phyloP scores from a whole-genome alignment of 2,888 invertebrate genomes.

The Sinelater perroti region DNA sequence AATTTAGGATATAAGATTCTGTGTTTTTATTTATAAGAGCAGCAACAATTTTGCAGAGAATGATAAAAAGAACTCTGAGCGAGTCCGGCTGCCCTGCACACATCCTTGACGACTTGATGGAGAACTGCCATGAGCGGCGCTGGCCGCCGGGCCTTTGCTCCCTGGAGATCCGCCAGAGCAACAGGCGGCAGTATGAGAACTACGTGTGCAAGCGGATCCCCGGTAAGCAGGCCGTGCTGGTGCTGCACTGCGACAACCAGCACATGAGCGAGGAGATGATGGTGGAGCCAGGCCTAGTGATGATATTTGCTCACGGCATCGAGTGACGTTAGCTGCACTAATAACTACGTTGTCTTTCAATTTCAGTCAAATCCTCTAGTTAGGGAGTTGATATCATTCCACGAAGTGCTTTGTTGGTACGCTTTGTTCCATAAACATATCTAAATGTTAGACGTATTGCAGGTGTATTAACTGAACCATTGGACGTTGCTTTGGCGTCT shows the following conservation, averaged over 20 bases:
- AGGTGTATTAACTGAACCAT: not conserved
- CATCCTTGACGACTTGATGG: conserved; percentile 94
- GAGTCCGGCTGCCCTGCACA: conserved; percentile 95
- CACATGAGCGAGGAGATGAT: conserved; percentile 97
- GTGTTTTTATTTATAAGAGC: no score
- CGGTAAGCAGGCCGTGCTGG: conserved; percentile 94
- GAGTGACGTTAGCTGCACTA: conserved; percentile 63
- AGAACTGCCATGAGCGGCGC: conserved; percentile 94
- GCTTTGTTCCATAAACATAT: not conserved
- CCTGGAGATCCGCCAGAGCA: conserved; percentile 92
- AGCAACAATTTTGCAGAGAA: conserved; percentile 75
- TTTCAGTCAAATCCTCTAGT: not conserved
- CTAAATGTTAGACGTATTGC: conserved; percentile 1
- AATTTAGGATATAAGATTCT: no score
- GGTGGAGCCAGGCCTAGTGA: conserved; percentile 94
- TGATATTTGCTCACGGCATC: conserved; percentile 98
- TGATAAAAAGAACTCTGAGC: conserved; percentile 91
- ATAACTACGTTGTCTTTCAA: not conserved
- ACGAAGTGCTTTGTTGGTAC: conserved; percentile 3
- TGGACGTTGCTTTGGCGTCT: no score
- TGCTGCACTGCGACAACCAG: conserved; percentile 91
- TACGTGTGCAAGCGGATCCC: conserved; percentile 95
- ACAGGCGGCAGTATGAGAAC: conserved; percentile 91
- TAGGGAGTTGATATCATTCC: conserved; percentile 3
- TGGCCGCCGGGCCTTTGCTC: conserved; percentile 95